Conservation (phyloP, 2,888 invertebrate species). For the Orthonychiurus folsomi region DNA sequence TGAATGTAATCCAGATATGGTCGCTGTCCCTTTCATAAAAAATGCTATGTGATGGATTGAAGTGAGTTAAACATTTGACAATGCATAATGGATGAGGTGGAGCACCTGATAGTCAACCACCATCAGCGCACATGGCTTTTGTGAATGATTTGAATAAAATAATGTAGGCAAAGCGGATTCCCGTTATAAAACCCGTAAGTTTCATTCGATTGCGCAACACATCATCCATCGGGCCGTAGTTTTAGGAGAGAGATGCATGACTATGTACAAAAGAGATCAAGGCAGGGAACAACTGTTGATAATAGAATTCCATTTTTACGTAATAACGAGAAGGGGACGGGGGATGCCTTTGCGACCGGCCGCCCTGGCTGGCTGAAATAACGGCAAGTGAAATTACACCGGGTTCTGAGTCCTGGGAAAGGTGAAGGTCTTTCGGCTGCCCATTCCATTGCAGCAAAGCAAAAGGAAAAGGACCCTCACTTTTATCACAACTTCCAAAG, state of each 20-base stretch:
- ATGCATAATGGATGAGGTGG: neutral
- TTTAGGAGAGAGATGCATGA: too few species aligned
- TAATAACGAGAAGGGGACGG: neutral
- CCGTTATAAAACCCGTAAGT: neutral
- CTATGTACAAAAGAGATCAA: neutral
- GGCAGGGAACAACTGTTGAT: neutral
- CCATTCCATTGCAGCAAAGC: too few species aligned
- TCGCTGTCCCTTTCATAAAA: too few species aligned
- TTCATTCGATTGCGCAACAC: neutral
- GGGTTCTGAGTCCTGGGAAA: constrained; percentile 1
- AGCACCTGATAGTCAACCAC: neutral
- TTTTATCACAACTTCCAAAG: too few species aligned
- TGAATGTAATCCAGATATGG: too few species aligned
- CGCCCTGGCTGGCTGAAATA: neutral
- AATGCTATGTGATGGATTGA: too few species aligned
- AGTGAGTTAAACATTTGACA: too few species aligned
- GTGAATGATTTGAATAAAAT: neutral
- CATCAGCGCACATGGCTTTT: neutral
- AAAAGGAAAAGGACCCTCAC: too few species aligned
- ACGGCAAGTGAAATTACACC: neutral
- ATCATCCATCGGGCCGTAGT: neutral
- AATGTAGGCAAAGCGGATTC: neutral
- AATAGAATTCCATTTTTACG: neutral
- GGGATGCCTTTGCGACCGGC: neutral
- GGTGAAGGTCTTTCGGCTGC: neutral